phyloP scores from a whole-genome alignment of 2,113 vertebrate genomes.

The Myotis davidii region DNA sequence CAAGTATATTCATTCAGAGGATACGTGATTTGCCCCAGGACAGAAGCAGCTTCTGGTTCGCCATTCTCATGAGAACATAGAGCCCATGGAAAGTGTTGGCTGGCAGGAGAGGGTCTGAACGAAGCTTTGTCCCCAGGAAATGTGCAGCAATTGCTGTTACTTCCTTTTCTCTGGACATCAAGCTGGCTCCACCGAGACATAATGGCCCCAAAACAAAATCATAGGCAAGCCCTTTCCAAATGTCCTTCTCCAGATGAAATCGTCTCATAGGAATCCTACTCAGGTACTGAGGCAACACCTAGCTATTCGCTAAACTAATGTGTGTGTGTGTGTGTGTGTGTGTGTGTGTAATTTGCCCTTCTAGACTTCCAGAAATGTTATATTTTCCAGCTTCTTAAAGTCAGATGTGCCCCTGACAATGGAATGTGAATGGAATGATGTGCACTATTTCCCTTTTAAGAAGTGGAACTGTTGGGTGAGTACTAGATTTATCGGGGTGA shows the following conservation, averaged over 20 bases:
- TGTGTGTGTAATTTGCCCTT: background rate
- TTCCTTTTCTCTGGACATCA: background rate
- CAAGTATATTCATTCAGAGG: background rate
- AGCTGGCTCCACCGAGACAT: background rate
- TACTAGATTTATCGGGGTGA: background rate
- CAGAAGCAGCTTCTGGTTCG: background rate
- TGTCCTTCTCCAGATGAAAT: background rate
- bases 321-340: too few relatives aligned
- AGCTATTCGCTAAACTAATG: background rate
- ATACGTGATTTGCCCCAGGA: background rate
- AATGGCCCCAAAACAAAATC: background rate
- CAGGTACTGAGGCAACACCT: background rate
- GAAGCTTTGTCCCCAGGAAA: background rate
- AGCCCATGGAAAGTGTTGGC: background rate
- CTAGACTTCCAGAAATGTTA: background rate
- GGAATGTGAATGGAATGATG: background rate
- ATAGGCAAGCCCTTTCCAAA: background rate
- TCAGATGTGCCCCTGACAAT: background rate
- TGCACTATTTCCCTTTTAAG: background rate
- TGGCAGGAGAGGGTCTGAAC: background rate
- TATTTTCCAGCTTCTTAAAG: background rate
- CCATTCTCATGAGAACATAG: background rate
- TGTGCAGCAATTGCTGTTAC: background rate
- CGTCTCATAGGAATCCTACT: background rate
- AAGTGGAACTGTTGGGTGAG: background rate